Evolutionary conservation across 2,113 vertebrate genomes (phyloP).

Genomic region (Pseudolaguvia tuberculata): DNA sequence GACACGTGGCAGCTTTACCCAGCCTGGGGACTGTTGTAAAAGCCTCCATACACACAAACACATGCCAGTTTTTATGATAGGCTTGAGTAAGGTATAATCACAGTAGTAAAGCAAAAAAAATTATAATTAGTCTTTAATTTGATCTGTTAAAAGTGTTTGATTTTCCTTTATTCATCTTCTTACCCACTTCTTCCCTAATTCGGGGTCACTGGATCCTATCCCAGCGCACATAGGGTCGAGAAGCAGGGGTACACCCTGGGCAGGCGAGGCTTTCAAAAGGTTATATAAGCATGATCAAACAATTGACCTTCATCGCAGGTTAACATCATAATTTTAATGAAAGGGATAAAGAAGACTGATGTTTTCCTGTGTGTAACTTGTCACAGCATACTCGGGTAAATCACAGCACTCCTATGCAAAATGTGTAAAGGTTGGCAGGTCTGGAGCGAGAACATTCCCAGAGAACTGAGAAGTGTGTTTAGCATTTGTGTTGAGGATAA

Average conservation of each 20-base stretch:
- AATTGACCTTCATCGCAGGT: neutral
- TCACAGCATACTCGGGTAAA: neutral
- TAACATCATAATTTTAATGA: too few relatives aligned
- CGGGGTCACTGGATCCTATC: too few relatives aligned
- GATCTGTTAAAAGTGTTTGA: neutral
- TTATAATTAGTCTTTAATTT: neutral
- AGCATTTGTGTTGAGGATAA: slow-evolving; percentile 3
- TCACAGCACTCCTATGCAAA: neutral
- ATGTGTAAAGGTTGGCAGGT: neutral
- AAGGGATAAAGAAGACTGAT: neutral
- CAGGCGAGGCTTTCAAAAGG: neutral
- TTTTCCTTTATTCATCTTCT: too few relatives aligned
- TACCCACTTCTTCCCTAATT: too few relatives aligned
- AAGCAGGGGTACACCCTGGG: too few relatives aligned
- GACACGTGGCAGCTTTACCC: too few relatives aligned
- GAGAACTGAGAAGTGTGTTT: neutral
- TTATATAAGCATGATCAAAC: neutral
- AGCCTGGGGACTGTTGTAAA: neutral
- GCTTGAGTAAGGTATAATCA: neutral
- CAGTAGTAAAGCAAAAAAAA: neutral
- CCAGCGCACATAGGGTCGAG: too few relatives aligned
- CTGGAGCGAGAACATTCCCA: neutral
- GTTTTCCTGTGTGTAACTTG: too few relatives aligned
- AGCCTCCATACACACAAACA: neutral
- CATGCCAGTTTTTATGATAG: neutral